A percentile compares a stretch with the other conserved stretches of the same genome.
These are phyloP conservation scores for Diabrotica undecimpunctata DNA, from an alignment of 1,140 invertebrate genomes.

Conservation along the genomic window DNA sequence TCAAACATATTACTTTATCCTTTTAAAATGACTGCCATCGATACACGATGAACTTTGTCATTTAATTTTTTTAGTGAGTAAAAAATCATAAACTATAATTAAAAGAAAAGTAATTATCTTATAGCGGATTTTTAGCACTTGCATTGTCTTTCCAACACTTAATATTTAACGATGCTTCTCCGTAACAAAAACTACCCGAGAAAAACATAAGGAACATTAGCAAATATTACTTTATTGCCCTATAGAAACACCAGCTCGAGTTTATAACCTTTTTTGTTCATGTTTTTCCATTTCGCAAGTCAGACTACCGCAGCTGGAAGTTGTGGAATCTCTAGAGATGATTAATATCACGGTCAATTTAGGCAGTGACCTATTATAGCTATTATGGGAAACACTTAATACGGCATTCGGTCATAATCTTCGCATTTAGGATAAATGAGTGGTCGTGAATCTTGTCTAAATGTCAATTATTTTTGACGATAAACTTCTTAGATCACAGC, in stretches of 20 bases:
- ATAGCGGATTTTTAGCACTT: too few species aligned
- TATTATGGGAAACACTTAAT: background rate
- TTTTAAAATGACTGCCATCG: too few species aligned
- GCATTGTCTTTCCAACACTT: too few species aligned
- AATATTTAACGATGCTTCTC: too few species aligned
- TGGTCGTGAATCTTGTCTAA: background rate
- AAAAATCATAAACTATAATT: too few species aligned
- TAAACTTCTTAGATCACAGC: background rate
- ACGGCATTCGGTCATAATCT: slow-evolving; percentile 7
- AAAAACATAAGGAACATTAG: background rate
- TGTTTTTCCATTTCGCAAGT: background rate
- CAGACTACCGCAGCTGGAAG: background rate
- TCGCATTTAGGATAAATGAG: slow-evolving; percentile 10
- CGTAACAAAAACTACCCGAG: background rate
- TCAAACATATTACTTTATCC: too few species aligned
- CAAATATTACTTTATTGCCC: background rate
- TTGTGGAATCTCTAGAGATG: background rate
- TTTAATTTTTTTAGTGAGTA: too few species aligned
- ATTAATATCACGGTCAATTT: slow-evolving; percentile 4
- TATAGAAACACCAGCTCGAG: background rate
- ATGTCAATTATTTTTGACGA: slow-evolving; percentile 1
- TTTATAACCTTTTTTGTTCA: background rate
- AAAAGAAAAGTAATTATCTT: too few species aligned
- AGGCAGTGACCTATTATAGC: slow-evolving; percentile 8
- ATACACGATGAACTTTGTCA: too few species aligned